These are phyloP conservation scores for Musca vetustissima DNA, from an alignment of 1,140 invertebrate genomes.

Conservation along the genomic window DNA sequence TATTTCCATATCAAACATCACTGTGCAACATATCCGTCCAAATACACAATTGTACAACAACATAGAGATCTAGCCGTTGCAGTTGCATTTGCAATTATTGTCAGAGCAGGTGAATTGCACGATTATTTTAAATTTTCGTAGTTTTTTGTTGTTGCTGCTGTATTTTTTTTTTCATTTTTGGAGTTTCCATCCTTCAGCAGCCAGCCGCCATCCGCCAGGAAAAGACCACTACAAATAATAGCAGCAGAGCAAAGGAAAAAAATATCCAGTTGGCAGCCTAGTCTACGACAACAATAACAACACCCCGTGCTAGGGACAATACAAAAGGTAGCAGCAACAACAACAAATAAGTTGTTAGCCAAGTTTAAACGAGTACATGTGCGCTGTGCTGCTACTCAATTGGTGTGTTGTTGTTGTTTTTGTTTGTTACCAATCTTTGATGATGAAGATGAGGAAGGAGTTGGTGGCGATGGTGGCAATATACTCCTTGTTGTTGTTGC, in stretches of 20 bases:
- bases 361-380: slow-evolving; percentile 3
- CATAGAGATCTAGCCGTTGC: not conserved
- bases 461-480: not conserved
- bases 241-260: not conserved
- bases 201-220: slow-evolving; percentile 12
- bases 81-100: slow-evolving; percentile 23
- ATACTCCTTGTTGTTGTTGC: too few relatives aligned
- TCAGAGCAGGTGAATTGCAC: slow-evolving; percentile 24
- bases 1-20: too few relatives aligned
- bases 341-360: slow-evolving; percentile 15
- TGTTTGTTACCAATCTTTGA: too few relatives aligned
- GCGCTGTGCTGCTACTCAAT: too few relatives aligned
- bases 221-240: not conserved
- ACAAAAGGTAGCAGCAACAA: not conserved
- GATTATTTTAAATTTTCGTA: slow-evolving; percentile 12
- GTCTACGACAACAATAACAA: not conserved
- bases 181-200: not conserved
- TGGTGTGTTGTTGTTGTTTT: too few relatives aligned
- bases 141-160: not conserved
- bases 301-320: not conserved
- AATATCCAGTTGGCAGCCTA: not conserved
- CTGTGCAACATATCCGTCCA: too few relatives aligned
- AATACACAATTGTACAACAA: too few relatives aligned
- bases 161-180: not conserved
- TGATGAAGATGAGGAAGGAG: too few relatives aligned